A percentile compares a stretch with the other conserved stretches of the same genome.
phyloP scores from a whole-genome alignment of 2,888 invertebrate genomes.

The Eupithecia tripunctaria region DNA sequence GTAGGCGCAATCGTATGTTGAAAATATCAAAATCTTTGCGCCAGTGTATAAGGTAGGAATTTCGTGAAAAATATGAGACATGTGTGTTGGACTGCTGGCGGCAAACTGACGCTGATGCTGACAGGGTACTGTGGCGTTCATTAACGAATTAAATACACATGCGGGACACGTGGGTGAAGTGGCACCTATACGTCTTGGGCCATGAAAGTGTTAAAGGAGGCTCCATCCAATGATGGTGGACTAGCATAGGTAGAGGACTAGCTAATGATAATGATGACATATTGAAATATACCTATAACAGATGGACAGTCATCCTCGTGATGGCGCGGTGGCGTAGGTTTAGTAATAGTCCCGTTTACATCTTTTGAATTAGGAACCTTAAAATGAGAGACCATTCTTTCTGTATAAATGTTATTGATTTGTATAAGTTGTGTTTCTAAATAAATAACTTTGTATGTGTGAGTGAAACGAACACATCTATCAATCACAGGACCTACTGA shows the following conservation, averaged over 20 bases:
- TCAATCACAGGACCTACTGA: constrained; percentile 47
- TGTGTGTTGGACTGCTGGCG: neutral
- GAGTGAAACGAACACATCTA: constrained; percentile 18
- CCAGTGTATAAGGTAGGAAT: neutral
- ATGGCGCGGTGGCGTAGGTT: neutral
- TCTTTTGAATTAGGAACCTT: neutral
- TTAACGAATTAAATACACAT: too few species aligned
- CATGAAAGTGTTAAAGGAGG: too few species aligned
- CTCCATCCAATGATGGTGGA: too few species aligned
- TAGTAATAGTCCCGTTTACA: neutral
- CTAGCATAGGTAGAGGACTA: neutral
- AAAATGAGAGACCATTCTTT: neutral
- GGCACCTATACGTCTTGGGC: too few species aligned
- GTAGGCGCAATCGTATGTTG: neutral
- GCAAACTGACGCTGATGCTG: neutral
- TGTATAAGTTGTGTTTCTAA: neutral
- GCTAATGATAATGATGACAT: neutral
- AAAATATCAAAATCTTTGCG: neutral
- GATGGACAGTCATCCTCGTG: neutral
- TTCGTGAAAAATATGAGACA: neutral
- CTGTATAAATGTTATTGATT: neutral
- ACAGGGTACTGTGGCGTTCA: neutral
- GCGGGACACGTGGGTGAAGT: too few species aligned
- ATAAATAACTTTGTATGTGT: neutral
- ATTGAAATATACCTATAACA: neutral